Evolutionary conservation across 2,888 invertebrate species (phyloP).

Genomic region (Napeogenes inachia): DNA sequence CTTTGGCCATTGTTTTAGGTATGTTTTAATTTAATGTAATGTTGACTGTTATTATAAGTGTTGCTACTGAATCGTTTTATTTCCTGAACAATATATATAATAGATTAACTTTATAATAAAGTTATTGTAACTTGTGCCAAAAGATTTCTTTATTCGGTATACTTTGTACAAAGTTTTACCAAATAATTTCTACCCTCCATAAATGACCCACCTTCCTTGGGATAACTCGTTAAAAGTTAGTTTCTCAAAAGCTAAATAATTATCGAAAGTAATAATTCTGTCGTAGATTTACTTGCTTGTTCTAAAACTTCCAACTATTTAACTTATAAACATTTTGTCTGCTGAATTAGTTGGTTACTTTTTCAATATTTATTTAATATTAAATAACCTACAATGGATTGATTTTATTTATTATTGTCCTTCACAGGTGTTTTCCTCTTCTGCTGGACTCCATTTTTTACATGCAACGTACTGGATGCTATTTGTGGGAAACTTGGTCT

Average conservation of each 20-base stretch:
- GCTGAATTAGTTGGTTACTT: neutral
- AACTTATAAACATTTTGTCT: neutral
- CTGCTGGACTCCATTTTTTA: slow-evolving; percentile 99
- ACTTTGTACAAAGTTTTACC: neutral
- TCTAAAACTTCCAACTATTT: neutral
- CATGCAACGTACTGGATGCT: slow-evolving; percentile 97
- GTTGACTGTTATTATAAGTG: neutral
- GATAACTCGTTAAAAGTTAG: slow-evolving; percentile 31
- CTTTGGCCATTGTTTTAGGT: slow-evolving; percentile 98
- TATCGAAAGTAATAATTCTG: neutral
- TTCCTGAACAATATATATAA: neutral
- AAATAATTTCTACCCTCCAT: slow-evolving; percentile 12
- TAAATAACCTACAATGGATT: too few relatives aligned
- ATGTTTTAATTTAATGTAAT: slow-evolving; percentile 40
- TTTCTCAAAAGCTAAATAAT: slow-evolving; percentile 19
- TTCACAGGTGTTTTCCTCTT: slow-evolving; percentile 94
- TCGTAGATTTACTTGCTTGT: neutral
- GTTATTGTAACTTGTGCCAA: neutral
- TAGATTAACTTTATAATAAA: neutral
- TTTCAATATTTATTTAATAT: neutral
- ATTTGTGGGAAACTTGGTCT: slow-evolving; percentile 91
- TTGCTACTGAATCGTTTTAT: neutral
- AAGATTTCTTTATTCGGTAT: neutral
- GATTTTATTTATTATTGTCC: slow-evolving; percentile 1
- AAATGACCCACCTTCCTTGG: slow-evolving; percentile 25